Base-by-base conservation (phyloP, 2,113 vertebrate species). In the Petromus typicus region DNA sequence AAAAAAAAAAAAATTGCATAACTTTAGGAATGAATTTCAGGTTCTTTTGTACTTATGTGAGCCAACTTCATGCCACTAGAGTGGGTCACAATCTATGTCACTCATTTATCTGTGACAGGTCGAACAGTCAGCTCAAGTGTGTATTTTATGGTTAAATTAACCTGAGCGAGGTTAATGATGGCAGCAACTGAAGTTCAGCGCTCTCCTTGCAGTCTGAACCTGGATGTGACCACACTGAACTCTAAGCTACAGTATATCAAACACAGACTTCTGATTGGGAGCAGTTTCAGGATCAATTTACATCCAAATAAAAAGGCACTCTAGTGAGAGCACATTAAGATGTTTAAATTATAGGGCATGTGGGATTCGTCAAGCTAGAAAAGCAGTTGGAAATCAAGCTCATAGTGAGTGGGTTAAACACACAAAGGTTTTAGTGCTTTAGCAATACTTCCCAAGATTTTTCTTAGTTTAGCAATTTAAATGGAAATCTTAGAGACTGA, bases 351-450 rank as follows among this genome's bases (percentile, higher is more conserved):
- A 96, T 0, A 0, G 89, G 94, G 85, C 97, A 97, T 98, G 90
- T 98, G 98, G 98, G 97, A 98, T 96, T 96, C 97, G 98, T 98
- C 97, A 98, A 78, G 92, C 40, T 34, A 86, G 90, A 92, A 97
- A 94, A 94, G 91, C 69, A 91, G 90, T 87, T 96, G 93, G 98
- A 98, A 98, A 97, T 98, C 96, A 97, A 96, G 81, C 94, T 84
- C 89, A 57, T 59, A 78, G 96, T 1, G 67, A 97, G 89, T 76
- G 89, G 89, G 95, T 95, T 96, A 95, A 96, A 94, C 86, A 95
- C 51, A 94, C 75, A 66, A 57, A 79, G 43, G 59, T 66, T 96
- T 91, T 66, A 78, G 57, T 34, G 69, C 86, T 91, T 54, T 17
- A 75, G 63, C 71, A 96, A 92, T 73, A 81, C 59, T 94, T 93